Evolutionary conservation across 2,797 vertebrate species (phyloP).

Genomic region (Valencia hispanica): DNA sequence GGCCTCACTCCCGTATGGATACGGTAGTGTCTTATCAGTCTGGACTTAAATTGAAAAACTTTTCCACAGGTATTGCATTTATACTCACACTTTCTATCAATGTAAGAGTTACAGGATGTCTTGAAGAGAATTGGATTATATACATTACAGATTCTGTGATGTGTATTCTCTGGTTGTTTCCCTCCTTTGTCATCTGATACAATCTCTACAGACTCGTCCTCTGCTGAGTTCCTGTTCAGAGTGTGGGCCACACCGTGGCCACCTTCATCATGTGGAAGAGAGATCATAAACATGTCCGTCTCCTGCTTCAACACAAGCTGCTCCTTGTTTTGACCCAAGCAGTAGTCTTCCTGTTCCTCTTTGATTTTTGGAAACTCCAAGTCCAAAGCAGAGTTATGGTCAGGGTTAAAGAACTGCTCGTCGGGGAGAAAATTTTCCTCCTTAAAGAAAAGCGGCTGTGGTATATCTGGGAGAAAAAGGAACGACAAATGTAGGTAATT

Average conservation of each 20-base stretch:
- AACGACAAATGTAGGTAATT: not conserved
- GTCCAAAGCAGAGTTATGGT: not conserved
- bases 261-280: not conserved
- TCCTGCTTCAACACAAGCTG: constrained; percentile 17
- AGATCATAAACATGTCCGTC: not conserved
- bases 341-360: constrained; percentile 25
- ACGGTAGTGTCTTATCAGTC: constrained; percentile 9
- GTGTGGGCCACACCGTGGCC: not conserved
- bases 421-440: not conserved
- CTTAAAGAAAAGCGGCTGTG: not conserved
- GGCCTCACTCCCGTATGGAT: constrained; percentile 35
- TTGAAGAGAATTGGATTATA: not conserved
- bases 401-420: constrained; percentile 8
- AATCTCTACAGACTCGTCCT: not conserved
- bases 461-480: constrained; percentile 12
- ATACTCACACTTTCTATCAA: constrained; percentile 6
- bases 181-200: not conserved
- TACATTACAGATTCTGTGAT: constrained; percentile 1
- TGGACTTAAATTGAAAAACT: constrained; percentile 14
- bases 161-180: not conserved
- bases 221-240: not conserved
- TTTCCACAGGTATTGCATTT: constrained; percentile 32
- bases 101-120: not conserved
- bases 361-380: constrained; percentile 7
- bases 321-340: constrained; percentile 5